Percentiles rank a stretch among this genome's conserved stretches.
Evolutionary conservation across 1,140 invertebrate species (phyloP).

Genomic region (Zeugodacus cucurbitae): DNA sequence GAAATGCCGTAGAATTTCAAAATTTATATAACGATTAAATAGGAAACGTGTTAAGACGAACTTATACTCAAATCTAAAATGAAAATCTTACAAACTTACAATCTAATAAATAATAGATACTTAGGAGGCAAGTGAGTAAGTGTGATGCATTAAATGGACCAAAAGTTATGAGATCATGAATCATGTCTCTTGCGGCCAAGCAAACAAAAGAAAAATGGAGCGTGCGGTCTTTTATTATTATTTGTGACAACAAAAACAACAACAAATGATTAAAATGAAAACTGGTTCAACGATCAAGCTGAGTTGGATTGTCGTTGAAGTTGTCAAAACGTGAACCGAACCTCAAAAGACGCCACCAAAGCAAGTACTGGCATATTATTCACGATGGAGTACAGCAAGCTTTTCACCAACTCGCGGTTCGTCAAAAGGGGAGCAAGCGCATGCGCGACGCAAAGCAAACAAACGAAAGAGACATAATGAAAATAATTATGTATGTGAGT

Average conservation of each 20-base stretch:
- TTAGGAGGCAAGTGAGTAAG: background rate
- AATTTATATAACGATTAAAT: too few species aligned
- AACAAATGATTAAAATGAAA: background rate
- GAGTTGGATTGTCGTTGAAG: background rate
- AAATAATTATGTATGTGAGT: too few species aligned
- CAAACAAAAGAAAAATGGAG: background rate
- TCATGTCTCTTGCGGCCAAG: background rate
- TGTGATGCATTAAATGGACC: background rate
- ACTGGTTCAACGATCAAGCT: background rate
- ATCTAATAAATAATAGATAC: background rate
- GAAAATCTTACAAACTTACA: background rate
- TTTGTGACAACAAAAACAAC: background rate
- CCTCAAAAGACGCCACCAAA: background rate
- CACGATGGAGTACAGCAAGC: background rate
- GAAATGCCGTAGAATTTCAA: too few species aligned
- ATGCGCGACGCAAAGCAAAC: background rate
- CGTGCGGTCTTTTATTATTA: background rate
- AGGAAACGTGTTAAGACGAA: background rate
- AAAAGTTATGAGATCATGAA: background rate
- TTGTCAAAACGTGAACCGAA: constrained; percentile 26
- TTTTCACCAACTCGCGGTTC: background rate
- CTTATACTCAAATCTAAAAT: background rate
- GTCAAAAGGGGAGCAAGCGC: background rate
- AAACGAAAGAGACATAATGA: too few species aligned
- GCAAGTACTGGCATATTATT: background rate